Evolutionary conservation across 2,888 invertebrate genomes (phyloP).

Genomic region (Crossocerus cetratus): DNA sequence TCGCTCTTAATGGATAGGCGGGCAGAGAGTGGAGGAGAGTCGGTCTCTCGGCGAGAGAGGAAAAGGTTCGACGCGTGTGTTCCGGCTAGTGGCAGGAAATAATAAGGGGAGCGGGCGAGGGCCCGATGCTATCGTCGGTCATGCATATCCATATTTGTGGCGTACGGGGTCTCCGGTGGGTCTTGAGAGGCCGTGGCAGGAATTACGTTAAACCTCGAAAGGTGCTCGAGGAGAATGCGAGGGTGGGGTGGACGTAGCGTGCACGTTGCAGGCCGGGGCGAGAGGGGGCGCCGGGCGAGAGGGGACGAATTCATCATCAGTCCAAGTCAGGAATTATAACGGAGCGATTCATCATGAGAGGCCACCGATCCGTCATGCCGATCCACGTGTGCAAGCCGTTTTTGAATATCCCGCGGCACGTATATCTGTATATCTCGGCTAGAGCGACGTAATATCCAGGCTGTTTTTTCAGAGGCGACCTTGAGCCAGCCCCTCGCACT

Average conservation of each 20-base stretch:
- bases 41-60: neutral
- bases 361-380: conserved; percentile 73
- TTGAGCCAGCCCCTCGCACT: conserved; percentile 22
- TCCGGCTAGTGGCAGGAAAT: neutral
- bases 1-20: too few relatives aligned
- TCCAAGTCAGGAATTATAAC: conserved; percentile 74
- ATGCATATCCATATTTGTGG: conserved; percentile 28
- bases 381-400: conserved; percentile 66
- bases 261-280: conserved; percentile 20
- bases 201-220: conserved; percentile 61
- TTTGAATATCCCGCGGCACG: conserved; percentile 62
- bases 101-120: neutral
- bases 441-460: conserved; percentile 55
- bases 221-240: conserved; percentile 30
- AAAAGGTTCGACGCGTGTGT: conserved; percentile 4
- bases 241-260: conserved; percentile 23
- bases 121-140: conserved; percentile 11
- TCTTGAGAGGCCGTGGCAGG: conserved; percentile 34
- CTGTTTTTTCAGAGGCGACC: conserved; percentile 49
- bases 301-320: conserved; percentile 74
- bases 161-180: conserved; percentile 14
- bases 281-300: conserved; percentile 37
- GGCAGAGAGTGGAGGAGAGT: too few relatives aligned
- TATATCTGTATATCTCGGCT: conserved; percentile 57
- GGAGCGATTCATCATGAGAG: conserved; percentile 74